Evolutionary conservation across 2,113 vertebrate species (phyloP).

Genomic region (Toxotes chatareus): DNA sequence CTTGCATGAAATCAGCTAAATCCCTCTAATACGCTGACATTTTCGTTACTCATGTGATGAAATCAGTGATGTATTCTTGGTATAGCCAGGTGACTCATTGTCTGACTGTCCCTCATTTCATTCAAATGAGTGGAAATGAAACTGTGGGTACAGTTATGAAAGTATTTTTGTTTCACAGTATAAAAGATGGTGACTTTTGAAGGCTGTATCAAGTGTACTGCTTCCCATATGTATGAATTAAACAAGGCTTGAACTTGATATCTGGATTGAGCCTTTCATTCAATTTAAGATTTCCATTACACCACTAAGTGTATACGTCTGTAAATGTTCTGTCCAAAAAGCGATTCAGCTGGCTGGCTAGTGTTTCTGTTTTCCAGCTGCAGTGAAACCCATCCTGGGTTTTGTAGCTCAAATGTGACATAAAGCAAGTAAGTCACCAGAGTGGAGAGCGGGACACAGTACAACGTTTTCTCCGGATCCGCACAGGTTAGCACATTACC

Average conservation of each 20-base stretch:
- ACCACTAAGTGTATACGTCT: not conserved
- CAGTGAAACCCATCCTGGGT: not conserved
- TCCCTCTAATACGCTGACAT: no score
- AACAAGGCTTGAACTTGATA: no score
- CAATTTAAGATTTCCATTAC: not conserved
- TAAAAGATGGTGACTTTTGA: not conserved
- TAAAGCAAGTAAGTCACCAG: constrained; percentile 1
- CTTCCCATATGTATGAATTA: no score
- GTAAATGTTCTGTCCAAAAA: not conserved
- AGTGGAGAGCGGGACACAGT: not conserved
- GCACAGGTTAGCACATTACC: not conserved
- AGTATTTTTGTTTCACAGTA: not conserved
- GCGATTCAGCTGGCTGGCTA: not conserved
- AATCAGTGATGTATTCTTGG: not conserved
- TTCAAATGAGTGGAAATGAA: no score
- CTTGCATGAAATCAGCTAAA: no score
- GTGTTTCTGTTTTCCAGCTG: not conserved
- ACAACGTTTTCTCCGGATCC: not conserved
- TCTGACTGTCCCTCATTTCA: no score
- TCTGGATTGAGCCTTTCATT: not conserved
- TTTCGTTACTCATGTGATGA: not conserved
- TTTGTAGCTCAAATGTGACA: constrained; percentile 9
- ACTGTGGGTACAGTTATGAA: no score
- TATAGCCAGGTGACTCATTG: not conserved
- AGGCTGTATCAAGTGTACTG: no score